Evolutionary conservation across 2,888 invertebrate species (phyloP).

Genomic region (Ypsolopha scabrella): DNA sequence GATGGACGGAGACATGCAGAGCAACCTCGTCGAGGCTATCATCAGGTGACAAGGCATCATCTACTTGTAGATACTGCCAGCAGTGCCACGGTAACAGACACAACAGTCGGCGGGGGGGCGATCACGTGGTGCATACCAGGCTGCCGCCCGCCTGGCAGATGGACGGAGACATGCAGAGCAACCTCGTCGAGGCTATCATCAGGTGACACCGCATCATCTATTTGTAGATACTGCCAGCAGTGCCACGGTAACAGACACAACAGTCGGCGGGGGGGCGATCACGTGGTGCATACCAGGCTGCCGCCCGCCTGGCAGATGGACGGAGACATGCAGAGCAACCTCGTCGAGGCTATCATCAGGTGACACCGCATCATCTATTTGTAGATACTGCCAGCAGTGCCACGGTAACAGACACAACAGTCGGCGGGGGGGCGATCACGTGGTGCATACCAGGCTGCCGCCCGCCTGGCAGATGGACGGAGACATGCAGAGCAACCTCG

Average conservation of each 20-base stretch:
- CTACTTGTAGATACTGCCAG: conserved; percentile 77
- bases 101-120: conserved; percentile 86
- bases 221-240: conserved; percentile 82
- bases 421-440: conserved; percentile 88
- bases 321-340: conserved; percentile 90
- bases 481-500: conserved; percentile 93
- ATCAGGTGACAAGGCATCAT: conserved; percentile 74
- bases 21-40: conserved; percentile 95
- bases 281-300: conserved; percentile 89
- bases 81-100: conserved; percentile 92
- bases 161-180: conserved; percentile 91
- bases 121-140: conserved; percentile 91
- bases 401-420: conserved; percentile 91
- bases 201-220: conserved; percentile 65
- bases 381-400: conserved; percentile 89
- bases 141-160: conserved; percentile 90
- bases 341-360: conserved; percentile 97
- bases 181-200: conserved; percentile 95
- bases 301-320: conserved; percentile 92
- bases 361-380: conserved; percentile 25
- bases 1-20: conserved; percentile 91
- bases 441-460: conserved; percentile 88
- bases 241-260: conserved; percentile 92
- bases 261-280: conserved; percentile 87
- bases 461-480: conserved; percentile 91